Evolutionary conservation across 2,797 vertebrate species (phyloP).

Genomic region (Rhabdomys pumilio): DNA sequence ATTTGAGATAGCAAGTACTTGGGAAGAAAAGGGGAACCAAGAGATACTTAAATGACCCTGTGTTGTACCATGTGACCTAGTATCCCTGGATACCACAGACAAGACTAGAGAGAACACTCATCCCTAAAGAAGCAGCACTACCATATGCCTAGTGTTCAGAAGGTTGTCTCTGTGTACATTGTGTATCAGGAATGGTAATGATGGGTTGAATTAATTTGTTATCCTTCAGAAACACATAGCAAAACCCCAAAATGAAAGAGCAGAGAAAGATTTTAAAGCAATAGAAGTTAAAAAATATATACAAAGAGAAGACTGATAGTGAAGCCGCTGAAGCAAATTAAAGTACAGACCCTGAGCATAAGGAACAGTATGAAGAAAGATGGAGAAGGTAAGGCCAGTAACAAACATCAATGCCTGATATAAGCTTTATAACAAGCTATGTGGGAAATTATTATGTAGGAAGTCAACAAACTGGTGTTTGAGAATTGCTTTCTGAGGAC

Average conservation of each 20-base stretch:
- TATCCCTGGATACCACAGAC: background rate
- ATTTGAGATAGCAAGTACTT: slow-evolving; percentile 43
- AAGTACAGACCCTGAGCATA: slow-evolving; percentile 50
- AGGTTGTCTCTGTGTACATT: slow-evolving; percentile 5
- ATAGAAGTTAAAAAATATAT: slow-evolving; percentile 25
- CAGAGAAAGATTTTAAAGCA: slow-evolving; percentile 19
- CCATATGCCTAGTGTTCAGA: background rate
- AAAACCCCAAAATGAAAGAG: slow-evolving; percentile 57
- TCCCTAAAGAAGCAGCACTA: slow-evolving; percentile 58
- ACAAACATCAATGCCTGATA: slow-evolving; percentile 9
- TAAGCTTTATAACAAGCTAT: slow-evolving; percentile 39
- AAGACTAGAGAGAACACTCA: slow-evolving; percentile 17
- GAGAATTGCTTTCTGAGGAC: slow-evolving; percentile 65
- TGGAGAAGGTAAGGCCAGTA: slow-evolving; percentile 31
- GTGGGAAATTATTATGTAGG: slow-evolving; percentile 53
- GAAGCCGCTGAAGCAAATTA: slow-evolving; percentile 14
- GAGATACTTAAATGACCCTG: slow-evolving; percentile 61
- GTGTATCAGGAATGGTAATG: slow-evolving; percentile 24
- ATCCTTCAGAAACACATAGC: slow-evolving; percentile 30
- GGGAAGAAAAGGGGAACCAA: background rate
- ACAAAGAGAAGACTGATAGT: background rate
- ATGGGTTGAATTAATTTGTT: slow-evolving; percentile 66
- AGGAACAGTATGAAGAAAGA: slow-evolving; percentile 57
- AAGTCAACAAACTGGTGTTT: slow-evolving; percentile 61
- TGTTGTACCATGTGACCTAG: slow-evolving; percentile 38